Evolutionary conservation across 2,888 invertebrate species (phyloP).

Genomic region (Ophion slaviceki): DNA sequence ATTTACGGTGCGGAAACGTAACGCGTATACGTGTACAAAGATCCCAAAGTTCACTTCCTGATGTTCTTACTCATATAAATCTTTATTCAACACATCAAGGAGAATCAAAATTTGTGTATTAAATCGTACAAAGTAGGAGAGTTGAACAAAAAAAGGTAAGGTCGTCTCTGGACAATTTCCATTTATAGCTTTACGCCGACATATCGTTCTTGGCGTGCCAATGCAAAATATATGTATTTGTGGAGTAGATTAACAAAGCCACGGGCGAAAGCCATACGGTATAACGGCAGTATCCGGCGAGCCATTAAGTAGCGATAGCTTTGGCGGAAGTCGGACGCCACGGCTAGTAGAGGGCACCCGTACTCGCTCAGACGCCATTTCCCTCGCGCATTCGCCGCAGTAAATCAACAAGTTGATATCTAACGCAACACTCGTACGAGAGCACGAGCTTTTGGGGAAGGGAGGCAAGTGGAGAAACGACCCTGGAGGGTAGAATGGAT

Average conservation of each 20-base stretch:
- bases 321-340: constrained; percentile 72
- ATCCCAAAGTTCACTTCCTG: constrained; percentile 29
- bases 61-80: not conserved
- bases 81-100: not conserved
- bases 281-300: constrained; percentile 42
- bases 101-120: not conserved
- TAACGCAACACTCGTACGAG: constrained; percentile 61
- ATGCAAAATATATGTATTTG: not conserved
- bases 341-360: constrained; percentile 71
- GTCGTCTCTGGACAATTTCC: not conserved
- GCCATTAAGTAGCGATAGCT: constrained; percentile 74
- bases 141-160: not conserved
- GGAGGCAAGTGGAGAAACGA: constrained; percentile 7
- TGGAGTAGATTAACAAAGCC: constrained; percentile 18
- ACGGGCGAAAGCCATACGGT: constrained; percentile 16
- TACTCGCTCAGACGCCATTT: constrained; percentile 55
- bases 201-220: not conserved
- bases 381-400: constrained; percentile 73
- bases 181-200: not conserved
- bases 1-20: constrained; percentile 34
- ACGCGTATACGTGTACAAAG: not conserved
- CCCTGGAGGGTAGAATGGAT: constrained; percentile 15
- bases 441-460: constrained; percentile 29
- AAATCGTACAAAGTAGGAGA: not conserved
- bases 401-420: constrained; percentile 83